These are phyloP conservation scores for Andrena bicolor DNA, from an alignment of 2,888 invertebrate species.

Conservation along the genomic window DNA sequence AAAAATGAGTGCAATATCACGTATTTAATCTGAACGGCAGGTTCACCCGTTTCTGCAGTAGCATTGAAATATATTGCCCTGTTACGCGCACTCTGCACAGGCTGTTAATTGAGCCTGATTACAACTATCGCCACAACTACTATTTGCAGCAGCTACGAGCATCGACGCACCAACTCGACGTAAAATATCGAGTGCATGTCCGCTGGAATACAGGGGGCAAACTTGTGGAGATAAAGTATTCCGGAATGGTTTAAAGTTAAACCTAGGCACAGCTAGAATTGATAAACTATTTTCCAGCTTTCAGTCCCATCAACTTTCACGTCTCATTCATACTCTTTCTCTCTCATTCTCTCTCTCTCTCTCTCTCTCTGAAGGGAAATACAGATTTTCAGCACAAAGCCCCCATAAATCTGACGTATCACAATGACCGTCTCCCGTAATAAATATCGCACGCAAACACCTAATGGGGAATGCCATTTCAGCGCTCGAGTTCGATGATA, in stretches of 20 bases:
- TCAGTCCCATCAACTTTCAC: neutral
- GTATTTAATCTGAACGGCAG: neutral
- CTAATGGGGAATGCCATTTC: constrained; percentile 76
- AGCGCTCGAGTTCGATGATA: constrained; percentile 77
- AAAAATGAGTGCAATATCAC: neutral
- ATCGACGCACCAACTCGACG: constrained; percentile 6
- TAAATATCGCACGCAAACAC: constrained; percentile 76
- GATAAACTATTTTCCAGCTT: constrained; percentile 45
- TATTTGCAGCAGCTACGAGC: constrained; percentile 11
- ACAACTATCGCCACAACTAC: constrained; percentile 18
- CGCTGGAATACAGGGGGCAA: neutral
- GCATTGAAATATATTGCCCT: constrained; percentile 29
- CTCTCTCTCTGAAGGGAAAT: neutral
- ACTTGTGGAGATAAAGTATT: constrained; percentile 9
- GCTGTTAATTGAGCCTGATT: constrained; percentile 52
- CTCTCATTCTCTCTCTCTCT: neutral
- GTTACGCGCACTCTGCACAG: constrained; percentile 13
- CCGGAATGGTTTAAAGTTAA: neutral
- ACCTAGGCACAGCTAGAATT: neutral
- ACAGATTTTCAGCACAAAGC: constrained; percentile 55
- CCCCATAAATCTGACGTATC: constrained; percentile 67
- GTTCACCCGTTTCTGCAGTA: neutral
- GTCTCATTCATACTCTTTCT: neutral
- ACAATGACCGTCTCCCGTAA: constrained; percentile 73
- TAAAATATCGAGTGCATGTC: constrained; percentile 36